Conservation (phyloP, 2,113 vertebrate genomes). For the Misgurnus anguillicaudatus region DNA sequence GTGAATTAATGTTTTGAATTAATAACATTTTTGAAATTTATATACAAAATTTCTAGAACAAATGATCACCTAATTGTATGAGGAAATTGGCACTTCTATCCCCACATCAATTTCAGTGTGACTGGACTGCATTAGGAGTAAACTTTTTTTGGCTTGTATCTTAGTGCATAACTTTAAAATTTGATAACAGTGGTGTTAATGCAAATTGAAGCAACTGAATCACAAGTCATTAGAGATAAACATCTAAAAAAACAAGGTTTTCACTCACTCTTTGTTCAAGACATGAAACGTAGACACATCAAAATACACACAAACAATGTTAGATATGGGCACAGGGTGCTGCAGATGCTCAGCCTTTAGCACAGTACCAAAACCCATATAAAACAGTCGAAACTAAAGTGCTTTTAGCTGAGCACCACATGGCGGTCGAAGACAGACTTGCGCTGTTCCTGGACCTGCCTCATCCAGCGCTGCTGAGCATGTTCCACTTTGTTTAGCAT, state of each 20-base stretch:
- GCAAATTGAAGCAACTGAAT: conserved; percentile 8
- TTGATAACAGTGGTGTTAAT: conserved; percentile 6
- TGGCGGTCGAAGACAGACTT: conserved; percentile 98
- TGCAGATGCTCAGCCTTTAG: conserved; percentile 33
- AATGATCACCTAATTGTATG: neutral
- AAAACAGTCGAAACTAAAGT: conserved; percentile 9
- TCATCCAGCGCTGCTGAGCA: conserved; percentile 96
- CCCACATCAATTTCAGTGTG: neutral
- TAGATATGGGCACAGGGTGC: neutral
- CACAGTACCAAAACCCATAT: conserved; percentile 57
- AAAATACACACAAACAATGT: neutral
- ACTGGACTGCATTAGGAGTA: conserved; percentile 26
- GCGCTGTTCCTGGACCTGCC: conserved; percentile 96
- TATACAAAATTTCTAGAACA: conserved; percentile 3
- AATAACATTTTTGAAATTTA: neutral
- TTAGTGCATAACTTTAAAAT: neutral
- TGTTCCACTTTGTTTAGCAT: conserved; percentile 97
- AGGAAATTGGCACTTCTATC: conserved; percentile 42
- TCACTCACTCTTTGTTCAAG: conserved; percentile 8
- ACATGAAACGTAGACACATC: conserved; percentile 13
- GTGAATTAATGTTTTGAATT: neutral
- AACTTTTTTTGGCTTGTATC: conserved; percentile 16
- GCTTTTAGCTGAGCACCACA: conserved; percentile 94
- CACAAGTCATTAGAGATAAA: neutral
- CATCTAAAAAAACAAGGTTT: conserved; percentile 12